A percentile compares a stretch with the other conserved stretches of the same genome.
These are phyloP conservation scores for Patella vulgata DNA, from an alignment of 1,140 invertebrate genomes.

Conservation along the genomic window DNA sequence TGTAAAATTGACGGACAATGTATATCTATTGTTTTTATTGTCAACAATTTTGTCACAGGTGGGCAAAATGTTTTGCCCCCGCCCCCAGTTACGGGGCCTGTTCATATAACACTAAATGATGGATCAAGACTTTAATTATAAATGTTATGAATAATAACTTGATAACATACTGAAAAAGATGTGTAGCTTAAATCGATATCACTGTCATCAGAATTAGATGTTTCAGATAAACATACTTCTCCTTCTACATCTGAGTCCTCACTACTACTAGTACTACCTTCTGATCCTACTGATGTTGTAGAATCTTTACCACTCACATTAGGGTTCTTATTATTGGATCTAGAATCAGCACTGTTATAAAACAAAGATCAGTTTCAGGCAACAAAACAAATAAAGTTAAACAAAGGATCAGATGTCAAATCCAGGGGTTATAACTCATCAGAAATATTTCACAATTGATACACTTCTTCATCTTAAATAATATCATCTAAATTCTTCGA, in stretches of 20 bases:
- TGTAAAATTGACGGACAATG: no score
- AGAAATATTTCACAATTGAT: not conserved
- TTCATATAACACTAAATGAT: no score
- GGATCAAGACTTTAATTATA: no score
- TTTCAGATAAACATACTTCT: constrained; percentile 22
- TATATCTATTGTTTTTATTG: no score
- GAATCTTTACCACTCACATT: constrained; percentile 63
- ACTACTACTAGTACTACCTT: constrained; percentile 44
- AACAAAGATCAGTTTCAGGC: not conserved
- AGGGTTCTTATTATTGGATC: constrained; percentile 51
- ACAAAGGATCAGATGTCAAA: no score
- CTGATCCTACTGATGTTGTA: constrained; percentile 53
- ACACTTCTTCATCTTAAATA: not conserved
- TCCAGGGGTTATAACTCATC: not conserved
- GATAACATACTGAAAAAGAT: constrained; percentile 40
- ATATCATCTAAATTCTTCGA: no score
- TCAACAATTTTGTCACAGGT: no score
- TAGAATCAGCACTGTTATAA: not conserved
- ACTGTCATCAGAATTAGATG: constrained; percentile 16
- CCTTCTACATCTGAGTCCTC: constrained; percentile 30
- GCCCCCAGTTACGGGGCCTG: no score
- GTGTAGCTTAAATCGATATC: constrained; percentile 24
- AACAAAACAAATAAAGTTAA: not conserved
- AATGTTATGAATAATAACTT: no score
- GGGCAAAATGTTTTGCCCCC: no score